Percentiles rank a stretch among this genome's conserved stretches.
These are phyloP conservation scores for Heterotilapia buettikoferi DNA, from an alignment of 2,113 vertebrate species.

Conservation along the genomic window DNA sequence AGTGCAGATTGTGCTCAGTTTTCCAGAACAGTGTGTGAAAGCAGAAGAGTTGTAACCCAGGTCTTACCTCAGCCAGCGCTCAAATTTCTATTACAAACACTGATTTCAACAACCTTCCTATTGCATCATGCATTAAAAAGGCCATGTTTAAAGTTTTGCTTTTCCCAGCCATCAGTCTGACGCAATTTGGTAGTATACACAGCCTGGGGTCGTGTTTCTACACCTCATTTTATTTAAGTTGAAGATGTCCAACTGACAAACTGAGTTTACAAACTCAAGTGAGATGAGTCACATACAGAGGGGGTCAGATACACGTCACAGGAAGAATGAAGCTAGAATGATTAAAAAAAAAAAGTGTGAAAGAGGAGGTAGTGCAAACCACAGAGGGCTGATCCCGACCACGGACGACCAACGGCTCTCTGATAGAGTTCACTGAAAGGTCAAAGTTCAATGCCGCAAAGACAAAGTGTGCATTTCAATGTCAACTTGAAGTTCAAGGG, in stretches of 20 bases:
- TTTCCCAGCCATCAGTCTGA: not conserved
- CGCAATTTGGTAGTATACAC: not conserved
- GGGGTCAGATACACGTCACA: not conserved
- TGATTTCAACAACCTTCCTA: not conserved
- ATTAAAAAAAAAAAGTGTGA: not conserved
- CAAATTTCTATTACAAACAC: not conserved
- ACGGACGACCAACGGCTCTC: not conserved
- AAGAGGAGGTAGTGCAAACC: not conserved
- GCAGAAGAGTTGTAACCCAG: not conserved
- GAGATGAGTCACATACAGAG: not conserved
- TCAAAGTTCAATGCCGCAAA: not conserved
- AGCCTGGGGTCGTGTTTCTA: not conserved
- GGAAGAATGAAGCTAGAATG: not conserved
- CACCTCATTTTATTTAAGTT: not conserved
- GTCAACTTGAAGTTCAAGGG: not conserved
- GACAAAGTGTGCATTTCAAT: not conserved
- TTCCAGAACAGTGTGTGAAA: not conserved
- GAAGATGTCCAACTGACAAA: not conserved
- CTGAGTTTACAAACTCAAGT: not conserved
- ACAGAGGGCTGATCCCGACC: not conserved
- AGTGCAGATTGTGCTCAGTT: not conserved
- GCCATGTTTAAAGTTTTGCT: not conserved
- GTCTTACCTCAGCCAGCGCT: not conserved
- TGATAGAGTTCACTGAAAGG: not conserved
- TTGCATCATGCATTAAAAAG: not conserved